Evolutionary conservation across 2,113 vertebrate genomes (phyloP).

Genomic region (Cisticola juncidis): DNA sequence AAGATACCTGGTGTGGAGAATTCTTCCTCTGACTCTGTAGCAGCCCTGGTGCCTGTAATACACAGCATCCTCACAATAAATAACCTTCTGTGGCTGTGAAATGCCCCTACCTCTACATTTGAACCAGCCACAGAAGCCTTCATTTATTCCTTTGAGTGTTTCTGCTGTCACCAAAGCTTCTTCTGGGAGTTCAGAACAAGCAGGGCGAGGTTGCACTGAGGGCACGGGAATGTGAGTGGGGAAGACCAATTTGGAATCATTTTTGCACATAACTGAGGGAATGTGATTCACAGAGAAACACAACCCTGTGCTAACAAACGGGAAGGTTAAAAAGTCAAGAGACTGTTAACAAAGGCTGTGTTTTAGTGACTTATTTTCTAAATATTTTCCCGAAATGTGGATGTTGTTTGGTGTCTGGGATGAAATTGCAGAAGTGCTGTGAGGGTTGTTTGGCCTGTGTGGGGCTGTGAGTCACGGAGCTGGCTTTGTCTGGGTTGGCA

Average conservation of each 20-base stretch:
- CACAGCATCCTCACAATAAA: not conserved
- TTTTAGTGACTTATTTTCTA: not conserved
- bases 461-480: constrained; percentile 50
- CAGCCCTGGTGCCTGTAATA: not conserved
- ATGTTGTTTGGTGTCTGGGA: not conserved
- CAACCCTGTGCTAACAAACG: not conserved
- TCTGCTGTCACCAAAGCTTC: not conserved
- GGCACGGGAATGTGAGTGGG: not conserved
- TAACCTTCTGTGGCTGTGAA: not conserved
- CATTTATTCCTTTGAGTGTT: not conserved
- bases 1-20: not conserved
- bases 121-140: not conserved
- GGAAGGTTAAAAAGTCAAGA: not conserved
- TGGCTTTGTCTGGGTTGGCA: constrained; percentile 52
- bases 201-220: not conserved
- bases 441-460: constrained; percentile 34
- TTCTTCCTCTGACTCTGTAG: not conserved
- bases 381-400: not conserved
- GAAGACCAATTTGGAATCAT: not conserved
- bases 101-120: not conserved
- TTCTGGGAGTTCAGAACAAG: not conserved
- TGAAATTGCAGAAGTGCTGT: constrained; percentile 16
- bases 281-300: not conserved
- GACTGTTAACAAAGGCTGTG: not conserved
- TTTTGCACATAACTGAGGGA: not conserved